Percentiles rank a stretch among this genome's conserved stretches.
Conservation (phyloP, 2,113 vertebrate genomes). For the Channa argus region DNA sequence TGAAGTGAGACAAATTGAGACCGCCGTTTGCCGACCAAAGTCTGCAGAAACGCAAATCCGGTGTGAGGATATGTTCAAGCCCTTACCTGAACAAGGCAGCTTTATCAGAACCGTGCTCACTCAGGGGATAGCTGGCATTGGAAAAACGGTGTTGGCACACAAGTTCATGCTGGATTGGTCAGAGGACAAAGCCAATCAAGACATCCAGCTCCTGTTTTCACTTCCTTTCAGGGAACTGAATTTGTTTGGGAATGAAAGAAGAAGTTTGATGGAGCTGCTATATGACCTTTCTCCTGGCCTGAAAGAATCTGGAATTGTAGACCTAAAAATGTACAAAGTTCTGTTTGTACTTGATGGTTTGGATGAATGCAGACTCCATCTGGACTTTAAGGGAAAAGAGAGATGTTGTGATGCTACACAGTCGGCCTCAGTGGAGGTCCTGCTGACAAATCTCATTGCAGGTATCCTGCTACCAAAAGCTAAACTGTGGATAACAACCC, state of each 20-base stretch:
- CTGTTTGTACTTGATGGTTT: slow-evolving; percentile 43
- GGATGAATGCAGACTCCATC: slow-evolving; percentile 31
- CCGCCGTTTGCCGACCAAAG: background rate
- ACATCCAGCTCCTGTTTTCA: slow-evolving; percentile 34
- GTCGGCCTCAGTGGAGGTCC: slow-evolving; percentile 15
- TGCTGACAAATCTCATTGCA: slow-evolving; percentile 41
- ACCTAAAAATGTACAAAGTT: slow-evolving; percentile 4
- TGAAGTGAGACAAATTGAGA: slow-evolving; percentile 43
- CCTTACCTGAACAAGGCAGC: background rate
- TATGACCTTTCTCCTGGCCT: background rate
- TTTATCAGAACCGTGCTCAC: slow-evolving; percentile 31
- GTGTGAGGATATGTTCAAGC: slow-evolving; percentile 18
- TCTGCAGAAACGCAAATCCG: background rate
- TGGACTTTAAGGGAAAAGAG: slow-evolving; percentile 25
- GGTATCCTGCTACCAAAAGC: slow-evolving; percentile 40
- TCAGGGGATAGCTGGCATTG: slow-evolving; percentile 34
- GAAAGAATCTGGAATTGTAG: slow-evolving; percentile 23
- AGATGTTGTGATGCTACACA: background rate
- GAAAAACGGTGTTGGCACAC: slow-evolving; percentile 30
- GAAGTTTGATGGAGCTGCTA: slow-evolving; percentile 32
- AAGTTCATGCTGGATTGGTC: slow-evolving; percentile 45
- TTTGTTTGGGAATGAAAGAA: background rate
- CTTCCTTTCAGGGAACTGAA: slow-evolving; percentile 46
- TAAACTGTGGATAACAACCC: slow-evolving; percentile 38
- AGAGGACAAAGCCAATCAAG: slow-evolving; percentile 17